Conservation (phyloP, 2,113 vertebrate genomes). For the Climacteris rufus region DNA sequence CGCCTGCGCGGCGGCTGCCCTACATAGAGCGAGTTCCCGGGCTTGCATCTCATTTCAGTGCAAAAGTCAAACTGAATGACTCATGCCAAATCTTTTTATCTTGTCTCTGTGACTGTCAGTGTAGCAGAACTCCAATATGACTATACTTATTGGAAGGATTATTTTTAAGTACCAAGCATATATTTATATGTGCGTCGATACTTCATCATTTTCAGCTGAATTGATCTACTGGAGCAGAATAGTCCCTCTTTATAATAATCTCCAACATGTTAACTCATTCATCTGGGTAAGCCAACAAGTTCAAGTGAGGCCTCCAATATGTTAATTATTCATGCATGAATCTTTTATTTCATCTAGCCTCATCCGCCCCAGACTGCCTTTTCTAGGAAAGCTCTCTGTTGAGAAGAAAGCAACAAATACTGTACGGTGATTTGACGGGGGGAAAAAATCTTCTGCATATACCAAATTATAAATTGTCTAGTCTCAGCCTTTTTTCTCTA, state of each 20-base stretch:
- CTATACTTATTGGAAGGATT: conserved; percentile 44
- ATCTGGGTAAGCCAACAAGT: conserved; percentile 55
- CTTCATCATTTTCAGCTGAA: conserved; percentile 37
- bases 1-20: background rate
- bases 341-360: conserved; percentile 55
- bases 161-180: conserved; percentile 35
- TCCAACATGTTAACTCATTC: conserved; percentile 56
- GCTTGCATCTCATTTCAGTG: conserved; percentile 18
- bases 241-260: conserved; percentile 49
- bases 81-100: conserved; percentile 41
- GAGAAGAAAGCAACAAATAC: conserved; percentile 60
- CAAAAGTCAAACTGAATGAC: conserved; percentile 46
- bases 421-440: background rate
- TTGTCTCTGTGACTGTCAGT: conserved; percentile 11
- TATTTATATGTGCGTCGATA: conserved; percentile 13
- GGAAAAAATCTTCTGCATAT: background rate
- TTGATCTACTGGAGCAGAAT: conserved; percentile 28
- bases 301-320: conserved; percentile 64
- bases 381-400: conserved; percentile 56
- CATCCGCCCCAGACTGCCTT: conserved; percentile 57
- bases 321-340: conserved; percentile 70
- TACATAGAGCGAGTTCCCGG: background rate
- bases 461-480: conserved; percentile 60
- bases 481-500: conserved; percentile 62
- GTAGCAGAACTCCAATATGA: conserved; percentile 31